Conservation (phyloP, 37 sponge, comb jelly and placozoan genomes). For the Bolinopsis microptera region DNA sequence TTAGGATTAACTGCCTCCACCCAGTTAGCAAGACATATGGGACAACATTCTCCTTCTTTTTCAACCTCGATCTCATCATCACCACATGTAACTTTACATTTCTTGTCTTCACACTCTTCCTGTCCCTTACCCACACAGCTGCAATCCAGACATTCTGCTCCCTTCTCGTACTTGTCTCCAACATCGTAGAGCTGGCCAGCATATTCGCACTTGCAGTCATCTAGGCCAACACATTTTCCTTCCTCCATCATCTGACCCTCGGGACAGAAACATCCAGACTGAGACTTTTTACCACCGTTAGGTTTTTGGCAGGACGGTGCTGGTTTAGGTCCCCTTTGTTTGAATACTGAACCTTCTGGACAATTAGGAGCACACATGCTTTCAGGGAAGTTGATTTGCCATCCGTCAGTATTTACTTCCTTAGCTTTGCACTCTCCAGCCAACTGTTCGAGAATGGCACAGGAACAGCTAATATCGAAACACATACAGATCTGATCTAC, state of each 20-base stretch:
- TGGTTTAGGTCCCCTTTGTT: background rate
- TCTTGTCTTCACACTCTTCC: background rate
- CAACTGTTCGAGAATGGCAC: background rate
- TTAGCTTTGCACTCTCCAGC: background rate
- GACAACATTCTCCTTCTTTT: background rate
- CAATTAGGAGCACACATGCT: background rate
- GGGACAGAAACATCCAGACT: slow-evolving; percentile 51
- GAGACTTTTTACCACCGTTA: slow-evolving; percentile 7
- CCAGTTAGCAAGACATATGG: slow-evolving; percentile 2
- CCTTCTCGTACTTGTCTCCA: slow-evolving; percentile 25
- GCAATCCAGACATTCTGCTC: background rate
- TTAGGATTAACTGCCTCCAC: slow-evolving; percentile 5
- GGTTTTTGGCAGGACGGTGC: slow-evolving; percentile 40
- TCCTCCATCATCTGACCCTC: slow-evolving; percentile 33
- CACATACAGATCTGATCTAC: background rate
- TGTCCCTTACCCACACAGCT: background rate
- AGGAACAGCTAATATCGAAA: background rate
- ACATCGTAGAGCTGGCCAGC: slow-evolving; percentile 50
- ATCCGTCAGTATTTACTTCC: background rate
- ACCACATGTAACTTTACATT: background rate
- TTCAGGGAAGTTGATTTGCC: background rate
- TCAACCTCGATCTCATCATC: background rate
- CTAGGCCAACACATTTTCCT: background rate
- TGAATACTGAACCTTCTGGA: background rate
- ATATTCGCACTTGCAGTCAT: slow-evolving; percentile 23